A percentile compares a stretch with the other conserved stretches of the same genome.
These are phyloP conservation scores for Ophioninae sp. DNA, from an alignment of 2,888 invertebrate species.

Conservation along the genomic window DNA sequence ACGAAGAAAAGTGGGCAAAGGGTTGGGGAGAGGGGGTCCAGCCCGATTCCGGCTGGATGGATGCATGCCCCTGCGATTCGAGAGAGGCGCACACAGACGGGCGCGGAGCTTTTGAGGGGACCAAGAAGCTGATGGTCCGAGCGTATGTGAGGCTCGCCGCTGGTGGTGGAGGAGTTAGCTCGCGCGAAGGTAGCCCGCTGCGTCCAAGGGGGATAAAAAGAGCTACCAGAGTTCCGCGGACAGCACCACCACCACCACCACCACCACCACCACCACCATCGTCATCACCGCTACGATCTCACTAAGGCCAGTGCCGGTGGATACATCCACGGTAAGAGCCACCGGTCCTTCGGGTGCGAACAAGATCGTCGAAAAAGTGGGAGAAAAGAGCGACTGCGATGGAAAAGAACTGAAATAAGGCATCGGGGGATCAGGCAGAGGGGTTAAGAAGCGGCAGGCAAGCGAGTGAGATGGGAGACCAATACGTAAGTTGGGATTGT, in stretches of 20 bases:
- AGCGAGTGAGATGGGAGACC: constrained; percentile 27
- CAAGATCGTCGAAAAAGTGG: constrained; percentile 58
- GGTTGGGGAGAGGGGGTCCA: constrained; percentile 55
- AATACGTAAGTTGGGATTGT: constrained; percentile 8
- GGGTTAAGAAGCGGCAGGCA: constrained; percentile 39
- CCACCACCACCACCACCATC: too few species aligned
- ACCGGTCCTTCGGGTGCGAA: constrained; percentile 58
- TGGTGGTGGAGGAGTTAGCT: constrained; percentile 70
- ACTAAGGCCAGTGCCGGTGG: constrained; percentile 9
- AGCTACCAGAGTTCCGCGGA: constrained; percentile 60
- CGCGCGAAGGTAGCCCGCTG: constrained; percentile 69
- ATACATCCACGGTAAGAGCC: constrained; percentile 47
- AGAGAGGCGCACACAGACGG: not conserved
- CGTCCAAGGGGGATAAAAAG: constrained; percentile 53
- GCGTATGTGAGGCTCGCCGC: constrained; percentile 79
- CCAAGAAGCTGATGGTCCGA: constrained; percentile 77
- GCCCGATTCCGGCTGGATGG: constrained; percentile 49
- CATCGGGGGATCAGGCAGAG: constrained; percentile 41
- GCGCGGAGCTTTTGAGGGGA: constrained; percentile 65
- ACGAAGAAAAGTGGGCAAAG: constrained; percentile 36
- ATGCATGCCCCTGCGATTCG: constrained; percentile 49
- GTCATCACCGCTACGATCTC: constrained; percentile 25
- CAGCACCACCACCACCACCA: not conserved
- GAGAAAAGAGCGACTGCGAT: constrained; percentile 49
- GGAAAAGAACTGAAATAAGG: constrained; percentile 42